A percentile compares a stretch with the other conserved stretches of the same genome.
phyloP scores from a whole-genome alignment of 2,797 vertebrate species.

The Benthosema pterotum region DNA sequence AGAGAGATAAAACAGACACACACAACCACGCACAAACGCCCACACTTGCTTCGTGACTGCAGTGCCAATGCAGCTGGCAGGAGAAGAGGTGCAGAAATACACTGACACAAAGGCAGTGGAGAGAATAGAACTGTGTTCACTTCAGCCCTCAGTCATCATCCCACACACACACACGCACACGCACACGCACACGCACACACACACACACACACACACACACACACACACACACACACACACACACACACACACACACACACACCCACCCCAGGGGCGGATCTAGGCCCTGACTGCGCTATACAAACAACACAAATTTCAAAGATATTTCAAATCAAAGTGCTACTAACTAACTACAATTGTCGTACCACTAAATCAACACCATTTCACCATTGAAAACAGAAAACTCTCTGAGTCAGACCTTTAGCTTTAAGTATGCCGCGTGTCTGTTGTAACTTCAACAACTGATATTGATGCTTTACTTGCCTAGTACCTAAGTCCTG shows the following conservation, averaged over 20 bases:
- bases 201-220: slow-evolving; percentile 9
- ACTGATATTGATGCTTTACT: too few relatives aligned
- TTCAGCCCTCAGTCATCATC: slow-evolving; percentile 18
- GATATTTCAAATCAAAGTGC: too few relatives aligned
- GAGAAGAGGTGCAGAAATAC: slow-evolving; percentile 22
- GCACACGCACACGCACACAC: slow-evolving; percentile 12
- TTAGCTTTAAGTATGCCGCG: too few relatives aligned
- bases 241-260: slow-evolving; percentile 5
- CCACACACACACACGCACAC: slow-evolving; percentile 3
- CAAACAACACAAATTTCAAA: too few relatives aligned
- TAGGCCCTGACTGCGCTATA: too few relatives aligned
- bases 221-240: neutral
- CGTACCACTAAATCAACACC: too few relatives aligned
- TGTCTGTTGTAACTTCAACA: too few relatives aligned
- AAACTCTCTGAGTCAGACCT: too few relatives aligned
- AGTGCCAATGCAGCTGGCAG: neutral
- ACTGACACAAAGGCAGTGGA: slow-evolving; percentile 17
- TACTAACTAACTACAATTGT: too few relatives aligned
- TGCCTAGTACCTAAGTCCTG: too few relatives aligned
- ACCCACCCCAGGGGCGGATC: too few relatives aligned
- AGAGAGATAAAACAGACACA: neutral
- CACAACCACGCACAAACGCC: slow-evolving; percentile 3
- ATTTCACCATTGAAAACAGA: too few relatives aligned
- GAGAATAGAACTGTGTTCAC: slow-evolving; percentile 34
- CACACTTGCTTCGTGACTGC: slow-evolving; percentile 17